Percentiles rank a stretch among this genome's conserved stretches.
phyloP scores from a whole-genome alignment of 2,113 vertebrate species.

The Asarcornis scutulata region DNA sequence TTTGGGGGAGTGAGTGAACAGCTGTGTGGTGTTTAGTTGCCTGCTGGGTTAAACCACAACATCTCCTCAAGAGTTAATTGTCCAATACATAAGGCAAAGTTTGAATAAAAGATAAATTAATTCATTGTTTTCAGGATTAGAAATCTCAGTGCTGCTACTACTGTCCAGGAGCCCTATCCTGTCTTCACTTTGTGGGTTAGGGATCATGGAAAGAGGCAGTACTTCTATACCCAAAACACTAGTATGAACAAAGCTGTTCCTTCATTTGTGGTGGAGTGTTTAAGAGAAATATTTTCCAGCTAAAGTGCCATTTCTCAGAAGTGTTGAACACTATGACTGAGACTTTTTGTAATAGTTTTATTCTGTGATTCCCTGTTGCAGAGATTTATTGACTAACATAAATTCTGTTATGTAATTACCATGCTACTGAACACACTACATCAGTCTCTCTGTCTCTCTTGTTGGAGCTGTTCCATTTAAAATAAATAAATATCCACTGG shows the following conservation, averaged over 20 bases:
- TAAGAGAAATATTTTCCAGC: slow-evolving; percentile 11
- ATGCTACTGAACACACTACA: slow-evolving; percentile 22
- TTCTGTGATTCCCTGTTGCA: slow-evolving; percentile 49
- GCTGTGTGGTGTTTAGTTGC: too few species aligned
- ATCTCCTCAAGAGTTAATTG: background rate
- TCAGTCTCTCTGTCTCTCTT: slow-evolving; percentile 41
- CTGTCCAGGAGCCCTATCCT: background rate
- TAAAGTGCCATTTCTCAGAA: slow-evolving; percentile 7
- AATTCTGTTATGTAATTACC: slow-evolving; percentile 64
- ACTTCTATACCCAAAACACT: background rate
- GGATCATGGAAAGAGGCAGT: background rate
- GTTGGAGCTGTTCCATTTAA: slow-evolving; percentile 48
- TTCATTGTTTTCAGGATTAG: background rate
- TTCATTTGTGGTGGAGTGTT: background rate
- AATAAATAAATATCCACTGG: slow-evolving; percentile 62
- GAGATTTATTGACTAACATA: slow-evolving; percentile 60
- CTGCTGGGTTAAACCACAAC: too few species aligned
- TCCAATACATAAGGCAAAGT: background rate
- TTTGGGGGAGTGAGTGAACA: too few species aligned
- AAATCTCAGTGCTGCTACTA: background rate
- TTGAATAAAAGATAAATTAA: background rate
- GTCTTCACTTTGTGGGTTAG: background rate
- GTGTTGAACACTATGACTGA: slow-evolving; percentile 36
- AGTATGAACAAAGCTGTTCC: background rate
- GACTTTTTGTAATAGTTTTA: slow-evolving; percentile 56